Base-by-base conservation (phyloP, 2,113 vertebrate genomes). In the Mesocricetus auratus region DNA sequence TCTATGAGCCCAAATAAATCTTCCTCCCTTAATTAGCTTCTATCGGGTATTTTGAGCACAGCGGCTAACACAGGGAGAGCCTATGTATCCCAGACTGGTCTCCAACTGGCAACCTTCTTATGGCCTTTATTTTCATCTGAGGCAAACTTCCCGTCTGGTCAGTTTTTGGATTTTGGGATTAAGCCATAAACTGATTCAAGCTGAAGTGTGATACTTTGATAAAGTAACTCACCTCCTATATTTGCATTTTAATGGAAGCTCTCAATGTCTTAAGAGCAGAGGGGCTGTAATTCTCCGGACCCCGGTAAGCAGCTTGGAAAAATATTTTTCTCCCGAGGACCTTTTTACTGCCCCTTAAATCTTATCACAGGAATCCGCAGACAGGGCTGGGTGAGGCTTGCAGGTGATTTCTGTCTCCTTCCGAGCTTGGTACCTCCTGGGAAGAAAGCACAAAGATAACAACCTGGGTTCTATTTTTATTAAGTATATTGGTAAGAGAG, bases 171-270 rank as follows among this genome's bases (percentile, higher is more conserved):
- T 96, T 82, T 96, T 73, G 69, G 92, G 94, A 92, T 93, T 89
- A 96, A 95, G 75, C 58, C 90, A 68, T 94, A 93, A 96, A 95
- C 94, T 42, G 91, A 94, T 90, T 95, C 93, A 90, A 94, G 77
- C 92, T 96, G 93, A 88, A 71, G 88, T 90, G 92, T 71, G 86
- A 93, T 78, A 71, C 92, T 93, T 94, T 97, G 97, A 98, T 96
- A 97, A 93, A 98, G 96, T 92, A 96, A 97, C 92, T 97, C 91
- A 94, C 95, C 92, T 91, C 71, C 45, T 26, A 2, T 36, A 97
- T 97, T 98, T 98, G 97, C 97, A 96, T 97, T 98, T 98, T 97
- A 97, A 97, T 95, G 94, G 97, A 97, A 90, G 56, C 73, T 86
- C 91, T 97, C 94, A 78, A n/a, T 82, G 95, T 95, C 92, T 96